Evolutionary conservation across 2,113 vertebrate species (phyloP), one percentile per base, ranked within the genome.

Genomic region (Martes martes): DNA sequence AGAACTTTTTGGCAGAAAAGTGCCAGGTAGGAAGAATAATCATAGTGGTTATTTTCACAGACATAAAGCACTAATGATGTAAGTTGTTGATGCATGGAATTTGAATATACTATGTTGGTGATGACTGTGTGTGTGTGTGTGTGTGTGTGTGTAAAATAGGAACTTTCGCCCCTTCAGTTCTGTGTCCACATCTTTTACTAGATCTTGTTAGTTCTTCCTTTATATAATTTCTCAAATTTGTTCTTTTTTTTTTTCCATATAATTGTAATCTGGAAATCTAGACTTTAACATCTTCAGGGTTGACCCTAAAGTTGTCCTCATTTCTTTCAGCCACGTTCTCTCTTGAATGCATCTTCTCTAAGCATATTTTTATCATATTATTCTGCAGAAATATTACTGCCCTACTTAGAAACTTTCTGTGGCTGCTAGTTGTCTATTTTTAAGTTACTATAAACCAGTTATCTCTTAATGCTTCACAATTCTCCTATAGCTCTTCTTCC

Each of bases 321-420:
- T 83, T 96, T 96, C 87, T 78, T 95, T 69, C 36, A 50, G 61
- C 45, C 50, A 26, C 7, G 23, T 71, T 73, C 39, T 94, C 42
- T 23, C 67, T 83, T 88, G 76, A 90, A 83, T 47, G 15, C 52
- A 67, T 94, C 88, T 96, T 74, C 18, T 67, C 61, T 74, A 31
- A 76, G 73, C 7, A 28, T 69, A 93, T 95, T 95, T 95, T 97
- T 71, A 88, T 96, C 87, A 82, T 26, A 78, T 59, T 50, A 50
- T 89, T 91, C 82, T 93, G 74, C 23, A 91, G 52, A 94, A 61
- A 93, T 79, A n/a, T 76, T 80, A 82, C 36, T 95, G 61, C 57
- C 92, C 76, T 97, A 61, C 71, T 96, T 96, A 81, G 76, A 93
- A 78, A 69, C 82, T 52, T 81, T 85, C 31, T 73, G 71, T 83